Conservation (phyloP, 92 coral and sea anemone genomes). For the Epizoanthus rinbou region DNA sequence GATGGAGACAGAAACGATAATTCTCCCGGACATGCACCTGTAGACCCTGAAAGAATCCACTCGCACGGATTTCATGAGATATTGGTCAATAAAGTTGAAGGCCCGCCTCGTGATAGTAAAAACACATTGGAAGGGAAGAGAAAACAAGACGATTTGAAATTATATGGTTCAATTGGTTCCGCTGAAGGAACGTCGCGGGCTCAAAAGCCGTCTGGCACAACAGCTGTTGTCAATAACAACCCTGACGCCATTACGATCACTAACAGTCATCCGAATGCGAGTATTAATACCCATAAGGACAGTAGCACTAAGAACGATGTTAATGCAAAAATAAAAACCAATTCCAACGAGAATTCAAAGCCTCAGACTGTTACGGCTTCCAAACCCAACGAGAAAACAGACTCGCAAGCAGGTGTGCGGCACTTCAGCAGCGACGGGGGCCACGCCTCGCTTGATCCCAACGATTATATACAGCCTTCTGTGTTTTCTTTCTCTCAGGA, state of each 20-base stretch:
- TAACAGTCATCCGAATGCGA: background rate
- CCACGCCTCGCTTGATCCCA: constrained; percentile 17
- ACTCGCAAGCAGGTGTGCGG: background rate
- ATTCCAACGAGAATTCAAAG: background rate
- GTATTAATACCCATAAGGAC: background rate
- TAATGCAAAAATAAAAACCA: background rate
- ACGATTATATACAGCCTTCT: constrained; percentile 50
- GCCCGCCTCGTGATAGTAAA: constrained; percentile 55
- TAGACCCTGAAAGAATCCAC: constrained; percentile 49
- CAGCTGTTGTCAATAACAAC: background rate
- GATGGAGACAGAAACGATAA: constrained; percentile 58
- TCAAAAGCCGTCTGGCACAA: background rate
- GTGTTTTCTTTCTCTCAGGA: constrained; percentile 55
- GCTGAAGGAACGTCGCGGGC: constrained; percentile 5
- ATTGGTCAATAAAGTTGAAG: constrained; percentile 69
- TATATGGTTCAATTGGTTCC: constrained; percentile 55
- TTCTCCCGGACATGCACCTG: constrained; percentile 30
- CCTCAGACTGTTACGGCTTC: background rate
- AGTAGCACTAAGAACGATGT: background rate
- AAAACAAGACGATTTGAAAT: constrained; percentile 35
- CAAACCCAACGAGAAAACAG: background rate
- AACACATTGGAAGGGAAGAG: constrained; percentile 1
- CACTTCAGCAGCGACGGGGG: background rate
- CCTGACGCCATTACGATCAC: background rate
- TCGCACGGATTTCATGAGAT: constrained; percentile 64